phyloP scores from a whole-genome alignment of 2,797 vertebrate genomes.

The Sciurus carolinensis region DNA sequence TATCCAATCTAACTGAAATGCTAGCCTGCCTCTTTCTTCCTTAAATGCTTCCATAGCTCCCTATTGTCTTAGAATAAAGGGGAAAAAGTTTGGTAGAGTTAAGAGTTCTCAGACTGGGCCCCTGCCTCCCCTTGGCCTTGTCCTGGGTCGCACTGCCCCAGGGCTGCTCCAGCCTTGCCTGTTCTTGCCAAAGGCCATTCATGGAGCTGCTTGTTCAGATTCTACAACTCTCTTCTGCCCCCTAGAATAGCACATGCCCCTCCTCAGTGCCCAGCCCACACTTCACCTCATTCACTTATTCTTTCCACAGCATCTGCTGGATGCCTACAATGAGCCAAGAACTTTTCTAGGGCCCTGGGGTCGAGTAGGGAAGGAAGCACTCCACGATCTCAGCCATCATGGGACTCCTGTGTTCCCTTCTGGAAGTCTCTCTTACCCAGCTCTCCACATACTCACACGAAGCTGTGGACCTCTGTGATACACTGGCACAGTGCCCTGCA shows the following conservation, averaged over 20 bases:
- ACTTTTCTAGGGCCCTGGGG: background rate
- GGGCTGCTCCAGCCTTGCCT: background rate
- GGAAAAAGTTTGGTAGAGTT: background rate
- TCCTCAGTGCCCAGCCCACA: background rate
- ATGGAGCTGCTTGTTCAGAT: too few species aligned
- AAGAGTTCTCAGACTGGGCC: background rate
- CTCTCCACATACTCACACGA: too few species aligned
- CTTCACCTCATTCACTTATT: background rate
- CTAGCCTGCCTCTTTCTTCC: background rate
- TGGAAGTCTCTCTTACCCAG: background rate
- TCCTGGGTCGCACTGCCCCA: background rate
- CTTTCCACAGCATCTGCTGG: background rate
- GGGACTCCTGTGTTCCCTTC: background rate
- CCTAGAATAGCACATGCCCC: background rate
- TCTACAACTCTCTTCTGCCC: background rate
- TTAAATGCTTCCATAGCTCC: background rate
- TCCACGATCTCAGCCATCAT: background rate
- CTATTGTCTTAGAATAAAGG: background rate
- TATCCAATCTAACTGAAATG: background rate
- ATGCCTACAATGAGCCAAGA: background rate
- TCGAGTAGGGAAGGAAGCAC: background rate
- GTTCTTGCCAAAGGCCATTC: background rate
- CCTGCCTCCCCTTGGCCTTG: background rate
- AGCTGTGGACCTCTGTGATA: fast-evolving
- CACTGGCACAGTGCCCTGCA: background rate